Percentiles rank a stretch among this genome's conserved stretches.
Conservation (phyloP, 2,888 invertebrate genomes). For the Chirona hameri region DNA sequence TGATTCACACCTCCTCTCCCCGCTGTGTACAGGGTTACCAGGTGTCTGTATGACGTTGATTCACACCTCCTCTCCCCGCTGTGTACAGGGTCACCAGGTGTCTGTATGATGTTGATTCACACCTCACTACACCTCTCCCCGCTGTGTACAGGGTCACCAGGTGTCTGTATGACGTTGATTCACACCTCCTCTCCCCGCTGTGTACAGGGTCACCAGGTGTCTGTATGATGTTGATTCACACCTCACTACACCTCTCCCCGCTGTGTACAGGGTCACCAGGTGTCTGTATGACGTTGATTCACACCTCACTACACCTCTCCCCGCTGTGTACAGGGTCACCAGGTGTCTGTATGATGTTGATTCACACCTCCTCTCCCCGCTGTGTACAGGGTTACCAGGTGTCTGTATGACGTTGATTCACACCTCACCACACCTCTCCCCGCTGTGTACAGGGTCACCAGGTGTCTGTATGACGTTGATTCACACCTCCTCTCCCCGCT, state of each 20-base stretch:
- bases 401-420: conserved; percentile 36
- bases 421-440: not conserved
- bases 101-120: conserved; percentile 35
- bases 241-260: not conserved
- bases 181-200: not conserved
- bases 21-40: too few species aligned
- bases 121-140: not conserved
- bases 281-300: conserved; percentile 36
- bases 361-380: not conserved
- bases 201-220: conserved; percentile 33
- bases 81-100: conserved; percentile 32
- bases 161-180: conserved; percentile 37
- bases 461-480: conserved; percentile 37
- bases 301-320: not conserved
- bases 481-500: not conserved
- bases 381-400: conserved; percentile 31
- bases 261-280: conserved; percentile 29
- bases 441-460: conserved; percentile 25
- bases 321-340: conserved; percentile 24
- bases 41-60: too few species aligned
- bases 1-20: not conserved
- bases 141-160: conserved; percentile 27
- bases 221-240: conserved; percentile 35
- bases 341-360: conserved; percentile 37
- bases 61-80: too few species aligned